Base-by-base conservation (phyloP, 2,797 vertebrate genomes). In the Bovichtus diacanthus region DNA sequence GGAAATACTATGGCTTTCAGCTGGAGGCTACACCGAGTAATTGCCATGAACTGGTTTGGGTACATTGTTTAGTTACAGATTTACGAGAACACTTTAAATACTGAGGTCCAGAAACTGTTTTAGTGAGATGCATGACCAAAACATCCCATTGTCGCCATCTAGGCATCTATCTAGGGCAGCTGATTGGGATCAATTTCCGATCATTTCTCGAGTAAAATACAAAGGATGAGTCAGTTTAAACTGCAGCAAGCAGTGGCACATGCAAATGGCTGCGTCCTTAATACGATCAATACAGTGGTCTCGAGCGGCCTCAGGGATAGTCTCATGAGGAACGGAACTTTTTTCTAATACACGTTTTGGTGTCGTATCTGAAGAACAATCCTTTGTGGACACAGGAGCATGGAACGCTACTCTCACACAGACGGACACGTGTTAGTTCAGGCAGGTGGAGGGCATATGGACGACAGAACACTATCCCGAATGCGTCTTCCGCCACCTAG, bases 371-470 rank as follows among this genome's bases (percentile, higher is more conserved):
- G n/a, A 41, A 70, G 53, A 23, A 59, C 3, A 23, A 18, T 84
- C 64, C 12, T 54, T 39, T 25, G 43, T 76, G 66, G 39, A 59
- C 58, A 46, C 49, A 23, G 46, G n/a, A 64, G 64, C 56, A 70
- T 21, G 34, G 74, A 68, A 65, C 54, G 66, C 54, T 80, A 70
- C 82, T 79, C 51, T 66, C 44, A 15, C 51, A 36, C 84, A 86
- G 84, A 87, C 81, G 82, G 82, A 69, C 74, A 31, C 53, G 69
- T 74, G 70, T 70, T 55, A 18, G 73, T 73, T 60, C 6, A 50
- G 70, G 62, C 82, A 79, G 75, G 75, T 80, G 77, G 78, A 85
- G 76, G 70, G 43, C 75, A 87, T 76, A 79, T 72, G 80, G 79
- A 62, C 44, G 0, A 43, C 80, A 69, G 63, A 79, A 66, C 72